These are phyloP conservation scores for Pyrocephalus nanus DNA, from an alignment of 2,797 vertebrate genomes.

Conservation along the genomic window DNA sequence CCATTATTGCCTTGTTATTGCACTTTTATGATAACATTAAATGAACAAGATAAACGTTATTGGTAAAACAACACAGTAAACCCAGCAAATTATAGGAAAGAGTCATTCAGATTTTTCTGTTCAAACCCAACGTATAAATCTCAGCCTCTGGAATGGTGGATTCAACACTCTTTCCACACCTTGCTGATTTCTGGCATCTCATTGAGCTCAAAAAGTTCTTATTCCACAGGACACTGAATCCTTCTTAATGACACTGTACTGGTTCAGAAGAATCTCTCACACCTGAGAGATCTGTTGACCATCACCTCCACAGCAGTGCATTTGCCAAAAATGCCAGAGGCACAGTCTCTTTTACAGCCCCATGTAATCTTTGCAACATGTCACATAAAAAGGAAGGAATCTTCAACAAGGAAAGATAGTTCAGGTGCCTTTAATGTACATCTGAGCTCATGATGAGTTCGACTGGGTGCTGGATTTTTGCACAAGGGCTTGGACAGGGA, in stretches of 20 bases:
- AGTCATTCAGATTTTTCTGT: neutral
- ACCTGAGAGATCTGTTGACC: neutral
- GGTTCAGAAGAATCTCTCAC: neutral
- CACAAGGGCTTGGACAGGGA: neutral
- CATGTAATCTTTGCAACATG: rapidly evolving
- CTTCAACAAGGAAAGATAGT: neutral
- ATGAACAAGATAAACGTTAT: neutral
- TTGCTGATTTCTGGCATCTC: conserved; percentile 36
- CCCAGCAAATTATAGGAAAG: neutral
- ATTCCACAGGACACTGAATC: neutral
- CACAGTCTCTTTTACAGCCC: neutral
- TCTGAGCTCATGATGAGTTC: neutral
- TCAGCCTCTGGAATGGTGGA: neutral
- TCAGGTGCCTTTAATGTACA: rapidly evolving
- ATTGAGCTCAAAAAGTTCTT: conserved; percentile 14
- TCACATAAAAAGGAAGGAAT: neutral
- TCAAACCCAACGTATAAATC: neutral
- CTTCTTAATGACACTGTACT: neutral
- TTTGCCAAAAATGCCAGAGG: neutral
- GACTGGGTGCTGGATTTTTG: neutral
- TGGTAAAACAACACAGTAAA: neutral
- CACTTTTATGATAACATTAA: neutral
- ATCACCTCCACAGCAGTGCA: neutral
- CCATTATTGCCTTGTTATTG: conserved; percentile 40
- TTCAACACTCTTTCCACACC: neutral